Conservation (phyloP, 2,888 invertebrate species). For the Diplolepis rosae region DNA sequence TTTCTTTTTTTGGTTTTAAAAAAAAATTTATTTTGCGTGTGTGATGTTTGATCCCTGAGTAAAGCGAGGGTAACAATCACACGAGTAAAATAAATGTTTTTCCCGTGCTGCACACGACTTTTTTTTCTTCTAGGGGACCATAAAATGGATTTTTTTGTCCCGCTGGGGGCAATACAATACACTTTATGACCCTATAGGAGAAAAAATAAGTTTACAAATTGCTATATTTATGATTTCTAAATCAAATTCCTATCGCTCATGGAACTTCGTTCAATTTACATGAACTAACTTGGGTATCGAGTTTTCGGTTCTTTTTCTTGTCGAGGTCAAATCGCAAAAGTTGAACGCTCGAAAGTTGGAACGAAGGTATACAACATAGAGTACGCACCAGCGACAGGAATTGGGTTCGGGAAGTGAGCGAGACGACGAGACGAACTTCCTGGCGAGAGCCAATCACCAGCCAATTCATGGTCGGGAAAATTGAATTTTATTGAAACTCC, state of each 20-base stretch:
- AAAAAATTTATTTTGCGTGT: too few species aligned
- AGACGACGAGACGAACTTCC: constrained; percentile 43
- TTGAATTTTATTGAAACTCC: constrained; percentile 56
- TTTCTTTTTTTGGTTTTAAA: too few species aligned
- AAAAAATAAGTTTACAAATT: not conserved
- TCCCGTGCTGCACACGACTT: too few species aligned
- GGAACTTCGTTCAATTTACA: not conserved
- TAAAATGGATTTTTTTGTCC: too few species aligned
- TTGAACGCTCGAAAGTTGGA: constrained; percentile 42
- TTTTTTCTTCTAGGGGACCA: too few species aligned
- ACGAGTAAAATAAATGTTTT: too few species aligned
- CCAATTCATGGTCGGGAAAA: constrained; percentile 62
- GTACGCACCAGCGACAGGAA: constrained; percentile 10
- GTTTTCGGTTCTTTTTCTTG: constrained; percentile 36
- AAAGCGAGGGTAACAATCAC: too few species aligned
- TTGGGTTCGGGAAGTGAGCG: constrained; percentile 30
- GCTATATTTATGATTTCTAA: not conserved
- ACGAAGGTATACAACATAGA: constrained; percentile 26
- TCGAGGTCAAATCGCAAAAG: constrained; percentile 46
- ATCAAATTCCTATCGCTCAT: not conserved
- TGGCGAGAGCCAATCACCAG: constrained; percentile 58
- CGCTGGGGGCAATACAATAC: too few species aligned
- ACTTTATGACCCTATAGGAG: too few species aligned
- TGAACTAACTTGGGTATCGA: constrained; percentile 3
- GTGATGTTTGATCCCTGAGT: too few species aligned